These are phyloP conservation scores for Hippocampus kuda DNA, from an alignment of 2,797 vertebrate species.

Conservation along the genomic window DNA sequence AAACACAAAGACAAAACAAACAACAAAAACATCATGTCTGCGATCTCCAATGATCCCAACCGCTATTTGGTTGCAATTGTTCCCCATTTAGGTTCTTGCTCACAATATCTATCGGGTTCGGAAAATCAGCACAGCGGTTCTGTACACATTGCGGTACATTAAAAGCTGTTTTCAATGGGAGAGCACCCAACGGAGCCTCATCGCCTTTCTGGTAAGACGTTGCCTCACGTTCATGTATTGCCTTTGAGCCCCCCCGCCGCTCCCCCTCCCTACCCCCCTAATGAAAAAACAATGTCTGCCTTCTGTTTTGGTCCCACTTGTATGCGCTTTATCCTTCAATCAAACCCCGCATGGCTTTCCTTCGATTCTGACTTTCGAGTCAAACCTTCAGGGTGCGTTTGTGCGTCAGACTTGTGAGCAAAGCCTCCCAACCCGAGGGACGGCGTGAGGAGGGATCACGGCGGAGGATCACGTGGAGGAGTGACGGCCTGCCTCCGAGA, in stretches of 20 bases:
- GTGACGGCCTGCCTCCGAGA: conserved; percentile 57
- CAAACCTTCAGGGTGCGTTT: conserved; percentile 47
- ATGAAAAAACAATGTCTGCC: conserved; percentile 44
- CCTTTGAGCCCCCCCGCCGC: conserved; percentile 43
- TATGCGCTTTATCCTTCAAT: conserved; percentile 57
- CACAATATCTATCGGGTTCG: conserved; percentile 89
- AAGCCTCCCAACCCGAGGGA: conserved; percentile 59
- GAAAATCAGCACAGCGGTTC: conserved; percentile 86
- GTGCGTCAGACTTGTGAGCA: conserved; percentile 60
- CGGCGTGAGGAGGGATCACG: conserved; percentile 56
- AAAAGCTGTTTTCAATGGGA: conserved; percentile 98
- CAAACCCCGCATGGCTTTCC: conserved; percentile 62
- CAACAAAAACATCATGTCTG: conserved; percentile 51
- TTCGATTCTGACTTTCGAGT: conserved; percentile 57
- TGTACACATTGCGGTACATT: conserved; percentile 90
- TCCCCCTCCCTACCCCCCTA: conserved; percentile 33
- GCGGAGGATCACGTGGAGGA: conserved; percentile 34
- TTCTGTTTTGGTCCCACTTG: conserved; percentile 41
- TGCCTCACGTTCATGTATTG: conserved; percentile 57
- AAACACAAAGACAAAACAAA: no score
- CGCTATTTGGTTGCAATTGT: conserved; percentile 50
- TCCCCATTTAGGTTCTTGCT: conserved; percentile 81
- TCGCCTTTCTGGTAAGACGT: conserved; percentile 88
- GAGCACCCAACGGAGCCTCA: conserved; percentile 77
- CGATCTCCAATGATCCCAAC: conserved; percentile 55